Conservation (phyloP, 2,888 invertebrate species). For the Xestobium rufovillosum region DNA sequence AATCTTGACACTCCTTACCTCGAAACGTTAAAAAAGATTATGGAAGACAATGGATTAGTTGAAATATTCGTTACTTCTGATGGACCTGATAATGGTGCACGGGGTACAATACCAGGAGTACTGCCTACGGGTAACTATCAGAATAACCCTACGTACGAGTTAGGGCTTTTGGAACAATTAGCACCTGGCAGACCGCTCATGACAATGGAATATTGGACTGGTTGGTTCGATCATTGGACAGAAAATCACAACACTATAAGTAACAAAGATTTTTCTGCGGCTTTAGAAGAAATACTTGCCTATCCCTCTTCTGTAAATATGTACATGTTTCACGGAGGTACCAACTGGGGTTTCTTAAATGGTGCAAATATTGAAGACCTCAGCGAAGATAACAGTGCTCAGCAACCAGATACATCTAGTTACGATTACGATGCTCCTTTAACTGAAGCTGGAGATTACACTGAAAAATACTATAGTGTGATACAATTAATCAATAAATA, state of each 20-base stretch:
- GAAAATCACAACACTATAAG: constrained; percentile 34
- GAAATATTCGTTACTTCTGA: constrained; percentile 51
- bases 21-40: constrained; percentile 37
- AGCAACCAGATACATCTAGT: constrained; percentile 40
- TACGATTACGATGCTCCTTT: constrained; percentile 86
- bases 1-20: constrained; percentile 37
- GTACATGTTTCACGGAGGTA: constrained; percentile 92
- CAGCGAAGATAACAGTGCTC: constrained; percentile 34
- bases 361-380: constrained; percentile 29
- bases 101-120: constrained; percentile 27
- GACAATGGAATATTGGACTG: constrained; percentile 55
- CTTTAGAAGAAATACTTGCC: constrained; percentile 29
- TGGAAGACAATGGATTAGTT: constrained; percentile 38
- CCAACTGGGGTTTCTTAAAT: constrained; percentile 65
- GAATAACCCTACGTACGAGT: constrained; percentile 36
- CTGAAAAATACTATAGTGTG: constrained; percentile 58
- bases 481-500: constrained; percentile 46
- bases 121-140: constrained; percentile 52
- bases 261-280: constrained; percentile 24
- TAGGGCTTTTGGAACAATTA: constrained; percentile 39
- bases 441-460: constrained; percentile 82
- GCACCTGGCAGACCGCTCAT: constrained; percentile 49
- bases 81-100: constrained; percentile 25
- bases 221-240: constrained; percentile 57
- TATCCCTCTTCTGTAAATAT: constrained; percentile 60